These are phyloP conservation scores for Pelodiscus sinensis DNA, from an alignment of 2,113 vertebrate genomes.

Conservation along the genomic window DNA sequence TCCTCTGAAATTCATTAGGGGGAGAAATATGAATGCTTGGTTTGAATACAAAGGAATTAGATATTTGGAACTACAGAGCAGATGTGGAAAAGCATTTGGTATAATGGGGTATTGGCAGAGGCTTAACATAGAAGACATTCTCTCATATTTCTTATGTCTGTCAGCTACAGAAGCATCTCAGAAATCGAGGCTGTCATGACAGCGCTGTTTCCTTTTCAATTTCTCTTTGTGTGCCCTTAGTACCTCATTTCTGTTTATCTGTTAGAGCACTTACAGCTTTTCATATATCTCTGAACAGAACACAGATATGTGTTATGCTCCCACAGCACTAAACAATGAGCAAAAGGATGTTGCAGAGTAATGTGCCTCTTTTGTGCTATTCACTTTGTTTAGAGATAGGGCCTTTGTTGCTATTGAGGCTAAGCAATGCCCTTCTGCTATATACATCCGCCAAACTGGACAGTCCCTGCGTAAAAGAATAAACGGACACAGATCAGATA, in stretches of 20 bases:
- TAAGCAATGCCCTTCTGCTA: too few relatives aligned
- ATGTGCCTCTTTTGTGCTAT: neutral
- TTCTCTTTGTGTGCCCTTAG: neutral
- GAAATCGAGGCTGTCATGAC: neutral
- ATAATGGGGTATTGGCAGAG: neutral
- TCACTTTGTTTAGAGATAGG: neutral
- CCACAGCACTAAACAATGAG: neutral
- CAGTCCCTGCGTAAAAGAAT: too few relatives aligned
- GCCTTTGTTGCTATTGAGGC: neutral
- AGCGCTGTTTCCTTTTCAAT: neutral
- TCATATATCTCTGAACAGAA: neutral
- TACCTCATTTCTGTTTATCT: neutral
- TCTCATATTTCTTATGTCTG: too few relatives aligned
- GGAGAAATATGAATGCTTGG: neutral
- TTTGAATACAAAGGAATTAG: neutral
- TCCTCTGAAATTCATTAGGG: neutral
- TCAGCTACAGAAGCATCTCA: neutral
- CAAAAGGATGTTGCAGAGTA: neutral
- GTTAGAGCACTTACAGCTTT: neutral
- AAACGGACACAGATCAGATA: too few relatives aligned
- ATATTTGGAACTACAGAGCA: neutral
- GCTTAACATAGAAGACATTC: neutral
- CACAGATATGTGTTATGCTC: neutral
- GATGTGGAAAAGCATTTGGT: neutral
- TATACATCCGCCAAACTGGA: too few relatives aligned